Base-by-base conservation (phyloP, 2,797 vertebrate species). In the Clarias fuscus region DNA sequence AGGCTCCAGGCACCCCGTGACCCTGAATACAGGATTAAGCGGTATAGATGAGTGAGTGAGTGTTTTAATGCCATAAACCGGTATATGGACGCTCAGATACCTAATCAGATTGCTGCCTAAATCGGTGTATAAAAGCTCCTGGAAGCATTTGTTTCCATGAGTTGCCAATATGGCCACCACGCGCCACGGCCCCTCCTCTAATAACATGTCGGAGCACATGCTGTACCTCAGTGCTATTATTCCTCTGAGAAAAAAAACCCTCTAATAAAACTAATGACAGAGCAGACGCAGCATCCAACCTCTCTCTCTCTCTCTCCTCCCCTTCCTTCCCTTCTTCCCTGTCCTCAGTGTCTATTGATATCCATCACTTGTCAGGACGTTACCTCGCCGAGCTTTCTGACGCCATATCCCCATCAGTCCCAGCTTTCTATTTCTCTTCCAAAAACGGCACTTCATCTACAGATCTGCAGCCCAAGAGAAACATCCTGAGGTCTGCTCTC, bases 251-350 rank as follows among this genome's bases (percentile, higher is more conserved):
- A 20, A 82, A n/a, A n/a, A 20, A 43, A 15, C 30, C 53, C 43
- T 30, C 59, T 88, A 82, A 85, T 77, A 22, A 85, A 33, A n/a
- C 61, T 67, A 78, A 68, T 81, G 24, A 82, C 18, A 71, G n/a
- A 67, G 20, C 17, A 70, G 72, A 85, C 53, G 37, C 1, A 8
- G 37, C 70, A 27, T 43, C 82, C 78, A 27, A 37, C 85, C 86
- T 73, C 62, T 48, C 48, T 48, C 37, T n/a, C n/a, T n/a, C n/a
- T 81, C 86, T 91, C 91, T 89, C 90, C 91, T 87, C 89, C 85
- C 89, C 85, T 88, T 82, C 84, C 86, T 72, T 87, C 89, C 85
- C 37, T 56, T 67, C 84, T 76, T 78, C 22, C 59, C 87, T 89
- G 84, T 85, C 27, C 84, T 88, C 88, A 83, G 89, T 90, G 89